Evolutionary conservation across 1,140 invertebrate species (phyloP), one percentile per base, ranked within the genome.

Genomic region (Bombus ignitus): DNA sequence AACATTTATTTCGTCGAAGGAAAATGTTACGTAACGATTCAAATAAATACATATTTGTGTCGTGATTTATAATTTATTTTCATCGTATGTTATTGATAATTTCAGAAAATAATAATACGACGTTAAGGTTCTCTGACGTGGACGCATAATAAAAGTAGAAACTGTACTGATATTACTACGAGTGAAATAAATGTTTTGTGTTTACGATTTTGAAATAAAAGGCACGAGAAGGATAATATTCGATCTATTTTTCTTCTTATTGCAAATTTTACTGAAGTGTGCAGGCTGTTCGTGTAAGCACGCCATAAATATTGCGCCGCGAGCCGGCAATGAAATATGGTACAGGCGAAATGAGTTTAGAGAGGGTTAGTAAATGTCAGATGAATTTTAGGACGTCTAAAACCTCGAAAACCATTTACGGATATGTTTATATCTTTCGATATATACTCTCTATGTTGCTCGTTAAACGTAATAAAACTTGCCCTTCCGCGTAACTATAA

Each of bases 281-380:
- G 35, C 65, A 12, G 37, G 3, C 1, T 22, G 13, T 68, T 79
- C 66, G 53, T 22, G 75, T n/a, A 44, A 71, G 47, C 35, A 53
- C 8, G 75, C 75, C 44, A 71, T 79, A 84, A 84, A 84, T 84
- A 79, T 79, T 22, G 6, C 37, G 62, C 12, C n/a, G 9, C 22
- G 32, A 71, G 37, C n/a, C 53, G 22, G 68, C 82, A 32, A 79
- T 79, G 75, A 84, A 84, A 79, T 79, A 84, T 53, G 66, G 32
- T 3, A 9, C 39, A 25, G 39, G 2, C 22, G 75, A 59, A 79
- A 78, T 71, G 75, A 71, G 66, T 68, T 47, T 44, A 71, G 53
- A 70, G 47, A 53, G 65, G 37, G 75, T 37, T 79, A 44, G 75
- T 71, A 78, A 78, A 79, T 59, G 82, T 84, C 82, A 59, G n/a